These are phyloP conservation scores for Ephialtes manifestator DNA, from an alignment of 2,888 invertebrate genomes.

Conservation along the genomic window DNA sequence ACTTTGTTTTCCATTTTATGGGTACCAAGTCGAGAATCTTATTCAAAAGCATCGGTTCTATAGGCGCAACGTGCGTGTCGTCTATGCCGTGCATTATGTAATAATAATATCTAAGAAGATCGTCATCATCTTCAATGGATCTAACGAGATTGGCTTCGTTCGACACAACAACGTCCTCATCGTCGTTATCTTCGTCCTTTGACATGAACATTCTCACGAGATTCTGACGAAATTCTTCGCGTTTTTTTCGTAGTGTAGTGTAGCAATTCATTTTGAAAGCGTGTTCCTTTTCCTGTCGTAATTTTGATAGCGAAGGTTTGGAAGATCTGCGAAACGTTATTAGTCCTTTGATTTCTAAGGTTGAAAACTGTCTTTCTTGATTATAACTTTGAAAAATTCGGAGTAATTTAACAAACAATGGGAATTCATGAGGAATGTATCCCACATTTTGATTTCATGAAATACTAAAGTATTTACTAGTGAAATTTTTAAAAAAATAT, in stretches of 20 bases:
- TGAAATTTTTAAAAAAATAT: too few species aligned
- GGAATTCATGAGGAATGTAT: too few species aligned
- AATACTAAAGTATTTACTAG: too few species aligned
- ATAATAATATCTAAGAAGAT: conserved; percentile 94
- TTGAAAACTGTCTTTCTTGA: too few species aligned
- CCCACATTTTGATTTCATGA: too few species aligned
- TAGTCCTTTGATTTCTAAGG: too few species aligned
- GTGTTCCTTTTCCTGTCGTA: conserved; percentile 71
- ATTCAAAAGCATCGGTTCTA: conserved; percentile 91
- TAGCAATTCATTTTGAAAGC: conserved; percentile 87
- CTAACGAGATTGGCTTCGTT: conserved; percentile 77
- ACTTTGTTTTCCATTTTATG: conserved; percentile 88
- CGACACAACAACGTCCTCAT: conserved; percentile 84
- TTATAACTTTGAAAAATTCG: too few species aligned
- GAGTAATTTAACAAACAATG: too few species aligned
- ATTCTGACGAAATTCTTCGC: conserved; percentile 94
- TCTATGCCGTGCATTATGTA: conserved; percentile 96
- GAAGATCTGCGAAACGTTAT: conserved; percentile 49
- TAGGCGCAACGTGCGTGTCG: conserved; percentile 94
- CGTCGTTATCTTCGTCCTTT: conserved; percentile 83
- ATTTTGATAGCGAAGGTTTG: conserved; percentile 60
- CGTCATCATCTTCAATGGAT: conserved; percentile 88
- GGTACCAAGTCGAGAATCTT: conserved; percentile 90
- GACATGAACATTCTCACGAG: conserved; percentile 91
- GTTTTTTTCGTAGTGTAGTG: conserved; percentile 90